phyloP scores from a whole-genome alignment of 2,113 vertebrate genomes.

The Odobenus rosmarus region DNA sequence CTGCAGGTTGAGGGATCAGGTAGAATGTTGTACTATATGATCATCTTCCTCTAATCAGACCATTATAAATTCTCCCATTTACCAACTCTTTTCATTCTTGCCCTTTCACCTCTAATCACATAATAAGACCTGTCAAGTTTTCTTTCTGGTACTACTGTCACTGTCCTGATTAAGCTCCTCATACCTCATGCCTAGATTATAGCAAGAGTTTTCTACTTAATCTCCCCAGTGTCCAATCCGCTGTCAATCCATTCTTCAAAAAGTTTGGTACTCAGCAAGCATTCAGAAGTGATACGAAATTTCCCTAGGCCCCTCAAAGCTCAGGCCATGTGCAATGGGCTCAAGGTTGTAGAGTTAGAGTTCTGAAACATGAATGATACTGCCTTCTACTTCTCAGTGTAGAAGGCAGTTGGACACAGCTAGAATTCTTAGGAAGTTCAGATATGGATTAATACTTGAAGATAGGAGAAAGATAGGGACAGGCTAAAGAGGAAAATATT shows the following conservation, averaged over 20 bases:
- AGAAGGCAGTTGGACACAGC: background rate
- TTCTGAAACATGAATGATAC: background rate
- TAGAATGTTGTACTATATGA: conserved; percentile 15
- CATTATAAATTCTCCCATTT: background rate
- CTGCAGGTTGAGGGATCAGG: background rate
- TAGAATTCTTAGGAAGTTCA: conserved; percentile 6
- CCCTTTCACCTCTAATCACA: background rate
- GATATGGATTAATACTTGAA: background rate
- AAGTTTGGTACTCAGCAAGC: background rate
- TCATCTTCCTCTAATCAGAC: background rate
- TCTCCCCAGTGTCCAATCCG: background rate
- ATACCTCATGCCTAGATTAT: background rate
- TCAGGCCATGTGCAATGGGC: background rate
- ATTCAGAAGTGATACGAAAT: background rate
- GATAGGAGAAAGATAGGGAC: conserved; percentile 10
- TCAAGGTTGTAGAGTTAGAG: background rate
- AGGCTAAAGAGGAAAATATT: background rate
- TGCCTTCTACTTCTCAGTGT: background rate
- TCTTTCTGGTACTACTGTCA: background rate
- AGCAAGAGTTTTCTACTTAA: background rate
- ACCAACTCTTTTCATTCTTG: conserved; percentile 6
- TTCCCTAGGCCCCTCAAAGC: background rate
- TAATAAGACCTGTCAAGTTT: background rate
- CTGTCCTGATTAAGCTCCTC: background rate
- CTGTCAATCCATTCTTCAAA: background rate